Percentiles rank a stretch among this genome's conserved stretches.
Evolutionary conservation across 2,113 vertebrate genomes (phyloP).

Genomic region (Centropus unirufus): DNA sequence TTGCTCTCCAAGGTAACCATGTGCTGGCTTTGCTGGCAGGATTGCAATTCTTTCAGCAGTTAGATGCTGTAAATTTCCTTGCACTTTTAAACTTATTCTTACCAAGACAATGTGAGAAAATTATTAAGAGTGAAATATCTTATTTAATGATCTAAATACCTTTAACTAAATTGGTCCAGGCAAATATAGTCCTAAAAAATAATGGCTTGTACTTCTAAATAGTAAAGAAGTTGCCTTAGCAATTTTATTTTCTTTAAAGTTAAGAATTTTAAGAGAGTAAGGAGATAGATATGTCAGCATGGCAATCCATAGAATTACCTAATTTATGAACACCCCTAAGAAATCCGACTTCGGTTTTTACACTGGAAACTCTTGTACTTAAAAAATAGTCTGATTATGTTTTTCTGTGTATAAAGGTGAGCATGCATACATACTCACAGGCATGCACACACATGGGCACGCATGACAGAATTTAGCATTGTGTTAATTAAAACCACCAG

Average conservation of each 20-base stretch:
- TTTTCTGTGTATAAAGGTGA: accelerated
- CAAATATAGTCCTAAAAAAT: not conserved
- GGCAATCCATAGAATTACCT: not conserved
- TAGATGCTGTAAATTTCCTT: not conserved
- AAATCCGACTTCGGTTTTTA: not conserved
- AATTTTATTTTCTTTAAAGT: not conserved
- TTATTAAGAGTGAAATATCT: not conserved
- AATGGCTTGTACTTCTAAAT: not conserved
- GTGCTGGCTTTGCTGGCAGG: not conserved
- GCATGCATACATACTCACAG: not conserved
- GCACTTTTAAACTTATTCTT: not conserved
- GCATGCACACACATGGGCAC: accelerated
- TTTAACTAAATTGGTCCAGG: not conserved
- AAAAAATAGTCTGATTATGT: not conserved
- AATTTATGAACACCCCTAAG: not conserved
- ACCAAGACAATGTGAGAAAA: not conserved
- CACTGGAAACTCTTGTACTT: not conserved
- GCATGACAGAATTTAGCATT: not conserved
- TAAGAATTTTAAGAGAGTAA: not conserved
- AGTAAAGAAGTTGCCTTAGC: not conserved
- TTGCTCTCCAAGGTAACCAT: not conserved
- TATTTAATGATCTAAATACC: not conserved
- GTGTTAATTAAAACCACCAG: not conserved
- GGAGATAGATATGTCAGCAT: not conserved
- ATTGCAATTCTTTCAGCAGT: not conserved